Evolutionary conservation across 2,888 invertebrate species (phyloP), one percentile per base, ranked within the genome.

Genomic region (Cephus pulcher): DNA sequence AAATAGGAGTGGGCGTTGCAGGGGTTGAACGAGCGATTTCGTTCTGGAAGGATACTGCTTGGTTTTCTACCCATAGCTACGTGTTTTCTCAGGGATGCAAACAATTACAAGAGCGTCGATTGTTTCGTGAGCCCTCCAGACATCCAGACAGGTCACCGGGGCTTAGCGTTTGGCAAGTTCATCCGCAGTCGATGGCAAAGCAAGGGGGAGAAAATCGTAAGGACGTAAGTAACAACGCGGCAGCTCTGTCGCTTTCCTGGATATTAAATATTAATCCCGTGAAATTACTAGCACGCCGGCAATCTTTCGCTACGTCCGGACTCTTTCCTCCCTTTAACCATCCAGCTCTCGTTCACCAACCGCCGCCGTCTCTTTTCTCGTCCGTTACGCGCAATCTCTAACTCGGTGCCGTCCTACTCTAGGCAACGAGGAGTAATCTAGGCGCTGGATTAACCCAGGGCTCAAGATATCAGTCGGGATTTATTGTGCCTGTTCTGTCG

Each of bases 251-350:
- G 81, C 78, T 85, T 85, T 85, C 86, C 85, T 81, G 87, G 89
- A 90, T 90, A 90, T 91, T 91, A 90, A 90, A 90, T 90, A 90
- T 90, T 91, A 91, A 91, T 91, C 90, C 90, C 83, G 87, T 89
- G 88, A 90, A 90, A 91, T 91, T 90, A 90, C 90, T 87, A 85
- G 87, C 85, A 83, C 86, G 86, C 83, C 78, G 82, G 85, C 85
- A 86, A 87, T 86, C 85, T 84, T 84, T 83, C 84, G 80, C 80
- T 56, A 23, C 56, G 56, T 56, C 23, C 23, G 56, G 56, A 56
- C 56, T 85, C 83, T 80, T 80, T 80, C 78, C 83, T 84, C 78
- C 81, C 80, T 78, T 77, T 75, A 71, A 78, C 80, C 75, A 76
- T 81, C 78, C 83, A 75, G 56, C 79, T 78, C 79, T 81, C 81